Base-by-base conservation (phyloP, 2,113 vertebrate genomes). In the Craseonycteris thonglongyai region DNA sequence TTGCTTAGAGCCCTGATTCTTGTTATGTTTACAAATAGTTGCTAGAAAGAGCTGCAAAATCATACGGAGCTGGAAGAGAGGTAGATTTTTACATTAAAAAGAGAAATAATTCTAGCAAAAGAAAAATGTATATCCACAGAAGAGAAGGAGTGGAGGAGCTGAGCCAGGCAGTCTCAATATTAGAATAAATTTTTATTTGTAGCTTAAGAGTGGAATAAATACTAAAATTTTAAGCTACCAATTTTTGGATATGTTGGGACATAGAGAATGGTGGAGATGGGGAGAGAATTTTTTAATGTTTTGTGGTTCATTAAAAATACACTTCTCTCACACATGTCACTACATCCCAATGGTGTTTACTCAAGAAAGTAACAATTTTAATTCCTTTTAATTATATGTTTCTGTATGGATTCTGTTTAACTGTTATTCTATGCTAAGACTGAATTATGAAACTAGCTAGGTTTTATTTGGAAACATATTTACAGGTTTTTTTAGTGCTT, bases 271-370 rank as follows among this genome's bases (percentile, higher is more conserved):
- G 58, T 45, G 69, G 59, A 51, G 12, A 61, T 56, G 47, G 81
- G 33, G 59, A 92, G 14, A 72, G 45, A 38, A 66, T 66, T 58
- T 86, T 87, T 7, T 45, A 87, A 84, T 33, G 42, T 88, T 92
- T 84, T 91, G 42, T 88, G 65, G 71, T 56, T 89, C 51, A 85
- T 91, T 93, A 84, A 93, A 89, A n/a, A n/a, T n/a, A 88, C 75
- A 26, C 49, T 88, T 79, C 28, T 89, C n/a, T 92, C n/a, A 21
- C 65, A 21, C 30, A 54, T 54, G 42, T 90, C 92, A 74, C 69
- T 78, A 75, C 1, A 74, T 19, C 38, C n/a, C 13, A 18, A 40
- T 45, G 56, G 26, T 18, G 30, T 84, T 88, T 84, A 72, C 49
- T 84, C 45, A n/a, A 87, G 71, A 84, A 35, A 81, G 22, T 30